Evolutionary conservation across 2,888 invertebrate species (phyloP).

Genomic region (Ariolimax columbianus): DNA sequence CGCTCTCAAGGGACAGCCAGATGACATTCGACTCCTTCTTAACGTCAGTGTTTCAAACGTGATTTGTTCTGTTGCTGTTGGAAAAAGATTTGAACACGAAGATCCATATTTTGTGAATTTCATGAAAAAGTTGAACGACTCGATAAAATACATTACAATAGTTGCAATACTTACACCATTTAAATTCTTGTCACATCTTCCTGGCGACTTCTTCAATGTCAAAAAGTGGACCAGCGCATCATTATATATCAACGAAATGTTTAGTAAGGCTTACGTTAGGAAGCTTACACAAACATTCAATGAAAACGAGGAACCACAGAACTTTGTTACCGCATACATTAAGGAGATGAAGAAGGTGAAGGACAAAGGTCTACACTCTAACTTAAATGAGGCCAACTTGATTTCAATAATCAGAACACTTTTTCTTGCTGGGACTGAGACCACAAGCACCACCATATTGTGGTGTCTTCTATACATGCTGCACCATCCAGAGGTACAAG

Average conservation of each 20-base stretch:
- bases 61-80: background rate
- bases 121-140: background rate
- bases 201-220: constrained; percentile 56
- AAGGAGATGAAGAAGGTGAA: constrained; percentile 5
- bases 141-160: background rate
- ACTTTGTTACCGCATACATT: constrained; percentile 20
- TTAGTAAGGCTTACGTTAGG: background rate
- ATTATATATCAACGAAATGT: background rate
- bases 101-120: background rate
- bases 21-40: background rate
- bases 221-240: constrained; percentile 40
- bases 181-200: constrained; percentile 52
- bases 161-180: constrained; percentile 17
- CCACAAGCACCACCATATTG: constrained; percentile 78
- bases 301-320: constrained; percentile 25
- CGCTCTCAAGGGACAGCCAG: background rate
- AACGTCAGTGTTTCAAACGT: background rate
- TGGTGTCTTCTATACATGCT: constrained; percentile 90
- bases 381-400: background rate
- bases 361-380: background rate
- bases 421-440: constrained; percentile 22
- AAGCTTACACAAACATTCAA: background rate
- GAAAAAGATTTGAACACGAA: constrained; percentile 4
- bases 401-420: constrained; percentile 16
- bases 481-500: constrained; percentile 83